Evolutionary conservation across 2,888 invertebrate species (phyloP), one percentile per base, ranked within the genome.

Genomic region (Eulithis prunata): DNA sequence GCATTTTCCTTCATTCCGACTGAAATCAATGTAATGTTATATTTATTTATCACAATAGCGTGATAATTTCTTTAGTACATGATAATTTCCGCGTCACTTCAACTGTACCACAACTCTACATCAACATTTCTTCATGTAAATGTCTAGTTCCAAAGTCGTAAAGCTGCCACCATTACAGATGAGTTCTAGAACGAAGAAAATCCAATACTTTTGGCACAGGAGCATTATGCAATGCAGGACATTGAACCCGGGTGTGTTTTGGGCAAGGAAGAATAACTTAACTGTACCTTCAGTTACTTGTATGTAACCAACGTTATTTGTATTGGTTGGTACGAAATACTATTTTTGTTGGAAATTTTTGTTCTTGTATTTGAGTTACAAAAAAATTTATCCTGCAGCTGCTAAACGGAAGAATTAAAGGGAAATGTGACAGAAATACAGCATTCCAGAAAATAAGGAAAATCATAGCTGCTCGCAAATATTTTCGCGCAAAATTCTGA

Each of bases 201-300:
- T 56, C 7, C n/a, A 51, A 47, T 47, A 54, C 14, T 53, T 65
- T 61, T 61, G 57, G 61, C 61, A 46, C 28, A 14, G 47, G 51
- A 61, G 28, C 14, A 54, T 61, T 61, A 64, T 54, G 55, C 58
- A 64, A 68, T 51, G 51, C n/a, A 47, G 64, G 53, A 38, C 49
- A 61, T 38, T 64, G 67, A 64, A 57, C 61, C 41, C 58, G 51
- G n/a, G 13, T 51, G 21, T n/a, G 38, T 46, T 63, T 57, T 63
- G 36, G 56, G 62, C 12, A 4, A 6, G 41, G 57, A 47, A 21
- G 47, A 47, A 57, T 36, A 45, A 6, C 10, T 43, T 8, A 36
- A 46, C 36, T 45, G 54, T 49, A 21, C 21, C 4, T 47, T 47
- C 14, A 14, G 2, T 47, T 14, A 3, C 13, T 13, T 47, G 32